Conservation (phyloP, 1,140 invertebrate species). For the Odontomachus brunneus region DNA sequence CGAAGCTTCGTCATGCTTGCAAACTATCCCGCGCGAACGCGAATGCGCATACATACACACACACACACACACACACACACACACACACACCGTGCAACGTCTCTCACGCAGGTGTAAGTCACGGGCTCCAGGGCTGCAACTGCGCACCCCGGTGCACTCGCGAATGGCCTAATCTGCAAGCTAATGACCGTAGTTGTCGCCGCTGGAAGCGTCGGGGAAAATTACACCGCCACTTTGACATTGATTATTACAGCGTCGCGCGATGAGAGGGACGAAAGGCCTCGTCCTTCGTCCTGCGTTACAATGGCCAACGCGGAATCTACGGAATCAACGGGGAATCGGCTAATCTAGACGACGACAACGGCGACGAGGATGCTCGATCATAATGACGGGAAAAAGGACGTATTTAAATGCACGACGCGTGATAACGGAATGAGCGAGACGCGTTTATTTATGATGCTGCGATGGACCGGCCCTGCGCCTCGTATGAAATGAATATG, state of each 20-base stretch:
- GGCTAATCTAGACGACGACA: slow-evolving; percentile 3
- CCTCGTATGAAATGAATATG: neutral
- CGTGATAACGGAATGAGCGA: neutral
- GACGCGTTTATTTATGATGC: neutral
- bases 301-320: neutral
- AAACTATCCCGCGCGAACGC: slow-evolving; percentile 68
- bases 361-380: neutral
- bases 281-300: neutral
- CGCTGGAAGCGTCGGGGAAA: slow-evolving; percentile 15
- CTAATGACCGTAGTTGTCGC: slow-evolving; percentile 47
- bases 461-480: slow-evolving; percentile 5
- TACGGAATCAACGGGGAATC: neutral
- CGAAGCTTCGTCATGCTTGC: slow-evolving; percentile 77
- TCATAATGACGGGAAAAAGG: neutral
- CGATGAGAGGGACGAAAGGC: slow-evolving; percentile 4
- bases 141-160: neutral
- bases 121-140: slow-evolving; percentile 24
- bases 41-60: neutral
- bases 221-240: slow-evolving; percentile 49
- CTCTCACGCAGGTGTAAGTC: neutral
- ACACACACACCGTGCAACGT: too few relatives aligned
- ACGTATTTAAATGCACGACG: neutral
- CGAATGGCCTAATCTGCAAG: slow-evolving; percentile 50
- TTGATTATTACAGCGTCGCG: slow-evolving; percentile 46
- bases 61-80: too few relatives aligned